Conservation (phyloP, 1,140 invertebrate genomes). For the Battus philenor region DNA sequence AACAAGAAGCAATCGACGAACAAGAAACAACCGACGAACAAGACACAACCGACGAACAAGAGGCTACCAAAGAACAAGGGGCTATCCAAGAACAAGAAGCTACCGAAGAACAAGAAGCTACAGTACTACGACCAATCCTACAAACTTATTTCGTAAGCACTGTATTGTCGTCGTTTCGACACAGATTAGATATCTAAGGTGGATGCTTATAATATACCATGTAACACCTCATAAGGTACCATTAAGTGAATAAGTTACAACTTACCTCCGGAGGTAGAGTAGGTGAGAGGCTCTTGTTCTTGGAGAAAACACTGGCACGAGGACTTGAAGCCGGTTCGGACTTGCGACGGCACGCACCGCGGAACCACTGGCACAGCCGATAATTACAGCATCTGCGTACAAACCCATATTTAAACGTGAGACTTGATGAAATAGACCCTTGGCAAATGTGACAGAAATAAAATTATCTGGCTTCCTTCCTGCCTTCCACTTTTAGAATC, state of each 20-base stretch:
- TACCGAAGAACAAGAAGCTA: too few species aligned
- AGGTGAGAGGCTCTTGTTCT: conserved; percentile 78
- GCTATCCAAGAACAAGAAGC: too few species aligned
- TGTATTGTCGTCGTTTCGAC: not conserved
- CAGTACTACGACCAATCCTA: not conserved
- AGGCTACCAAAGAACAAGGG: too few species aligned
- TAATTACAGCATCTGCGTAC: conserved; percentile 57
- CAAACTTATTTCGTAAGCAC: not conserved
- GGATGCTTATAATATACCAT: not conserved
- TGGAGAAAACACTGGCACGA: conserved; percentile 77
- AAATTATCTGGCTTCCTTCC: too few species aligned
- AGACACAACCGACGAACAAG: too few species aligned
- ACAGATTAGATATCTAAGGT: not conserved
- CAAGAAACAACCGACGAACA: too few species aligned
- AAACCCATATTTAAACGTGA: conserved; percentile 3
- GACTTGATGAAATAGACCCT: too few species aligned
- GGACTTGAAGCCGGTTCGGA: conserved; percentile 68
- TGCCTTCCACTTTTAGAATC: too few species aligned
- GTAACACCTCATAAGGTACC: not conserved
- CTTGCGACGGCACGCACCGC: conserved; percentile 46
- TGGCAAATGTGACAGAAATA: too few species aligned
- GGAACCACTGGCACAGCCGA: conserved; percentile 47
- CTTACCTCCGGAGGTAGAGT: conserved; percentile 78
- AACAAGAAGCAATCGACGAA: too few species aligned
- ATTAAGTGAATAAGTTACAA: too few species aligned